Base-by-base conservation (phyloP, 2,888 invertebrate genomes). In the Thumatha senex region DNA sequence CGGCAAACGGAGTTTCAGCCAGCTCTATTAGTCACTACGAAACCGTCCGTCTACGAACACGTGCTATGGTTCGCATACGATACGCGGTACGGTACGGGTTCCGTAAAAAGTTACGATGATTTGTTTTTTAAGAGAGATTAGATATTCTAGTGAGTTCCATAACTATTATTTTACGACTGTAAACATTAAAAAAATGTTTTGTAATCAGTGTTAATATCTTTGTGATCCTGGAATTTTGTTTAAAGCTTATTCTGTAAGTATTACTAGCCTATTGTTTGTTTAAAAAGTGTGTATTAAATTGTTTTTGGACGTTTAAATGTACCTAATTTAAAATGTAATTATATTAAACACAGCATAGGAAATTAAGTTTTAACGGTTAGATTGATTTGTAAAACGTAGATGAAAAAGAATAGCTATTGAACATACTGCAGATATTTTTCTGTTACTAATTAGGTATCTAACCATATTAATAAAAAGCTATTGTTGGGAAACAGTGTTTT, bases 31-130 rank as follows among this genome's bases (percentile, higher is more conserved):
- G 86, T 87, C 76, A 76, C 72, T 61, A 74, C 76, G 72, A 73
- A 78, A 67, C 70, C 82, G 80, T 73, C 76, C 58, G 58, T 54
- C 64, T 69, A 62, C 76, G 59, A 74, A 68, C 82, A 81, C 85
- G 87, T 77, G 72, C 65, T 52, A 39, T 51, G 48, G 51, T 51
- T 51, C 48, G 66, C 18, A 56, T 67, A 51, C 62, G 62, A 24
- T 24, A 4, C 18, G 18, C 18, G 18, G 2, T 24, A 2, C 18
- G 18, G 2, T 5, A 24, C 18, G 18, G 18, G 38, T 43, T 59
- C 53, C 56, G 51, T 63, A 63, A 66, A 67, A 74, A 77, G 79
- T 79, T 76, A 75, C 65, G 67, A 83, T 73, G 69, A 76, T 70
- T 75, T 70, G 66, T 76, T 71, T 71, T n/a, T 68, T 54, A 61